Percentiles rank a stretch among this genome's conserved stretches.
phyloP scores from a whole-genome alignment of 2,113 vertebrate species.

The Erinaceus europaeus region DNA sequence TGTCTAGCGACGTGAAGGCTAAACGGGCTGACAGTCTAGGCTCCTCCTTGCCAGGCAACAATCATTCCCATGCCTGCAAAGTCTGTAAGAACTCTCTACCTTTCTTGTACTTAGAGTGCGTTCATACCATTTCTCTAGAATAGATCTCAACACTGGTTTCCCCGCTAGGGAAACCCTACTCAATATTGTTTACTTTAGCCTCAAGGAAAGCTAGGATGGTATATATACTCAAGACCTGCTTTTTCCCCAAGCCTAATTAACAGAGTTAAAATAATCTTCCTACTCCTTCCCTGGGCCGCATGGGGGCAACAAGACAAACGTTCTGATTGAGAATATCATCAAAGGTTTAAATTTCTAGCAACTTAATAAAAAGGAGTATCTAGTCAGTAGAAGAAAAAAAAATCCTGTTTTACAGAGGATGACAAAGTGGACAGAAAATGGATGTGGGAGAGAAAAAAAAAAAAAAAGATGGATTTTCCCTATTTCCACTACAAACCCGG shows the following conservation, averaged over 20 bases:
- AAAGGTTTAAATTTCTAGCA: conserved; percentile 29
- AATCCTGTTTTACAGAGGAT: background rate
- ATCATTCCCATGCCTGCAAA: background rate
- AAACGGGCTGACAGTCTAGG: background rate
- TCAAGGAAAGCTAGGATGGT: background rate
- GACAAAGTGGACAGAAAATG: background rate
- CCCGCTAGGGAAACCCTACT: background rate
- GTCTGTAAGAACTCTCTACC: background rate
- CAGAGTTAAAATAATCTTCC: background rate
- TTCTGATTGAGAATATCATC: background rate
- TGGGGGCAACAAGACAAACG: background rate
- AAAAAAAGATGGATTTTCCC: conserved; percentile 35
- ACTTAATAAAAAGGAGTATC: background rate
- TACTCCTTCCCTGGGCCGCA: background rate
- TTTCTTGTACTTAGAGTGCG: background rate
- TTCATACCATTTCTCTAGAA: background rate
- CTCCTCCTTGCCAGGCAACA: background rate
- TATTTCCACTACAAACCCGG: conserved; percentile 46
- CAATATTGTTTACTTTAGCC: too few species aligned
- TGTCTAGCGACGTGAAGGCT: background rate
- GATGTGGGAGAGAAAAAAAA: conserved; percentile 18
- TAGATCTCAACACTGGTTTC: background rate
- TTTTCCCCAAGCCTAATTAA: background rate
- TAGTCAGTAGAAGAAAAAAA: background rate
- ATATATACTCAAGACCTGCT: background rate